phyloP scores from a whole-genome alignment of 2,888 invertebrate species.

The Adela reaumurella region DNA sequence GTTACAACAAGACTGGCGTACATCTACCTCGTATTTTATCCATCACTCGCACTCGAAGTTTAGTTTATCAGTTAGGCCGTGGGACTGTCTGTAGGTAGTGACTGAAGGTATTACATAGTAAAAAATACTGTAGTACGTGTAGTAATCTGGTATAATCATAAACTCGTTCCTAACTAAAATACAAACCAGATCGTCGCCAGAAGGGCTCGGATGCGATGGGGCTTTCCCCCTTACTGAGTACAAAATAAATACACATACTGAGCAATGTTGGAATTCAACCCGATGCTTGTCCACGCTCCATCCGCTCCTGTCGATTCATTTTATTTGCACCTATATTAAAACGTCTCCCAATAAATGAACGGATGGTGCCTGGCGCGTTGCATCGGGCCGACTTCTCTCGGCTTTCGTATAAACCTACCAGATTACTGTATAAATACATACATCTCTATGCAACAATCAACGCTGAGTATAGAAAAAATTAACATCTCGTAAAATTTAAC shows the following conservation, averaged over 20 bases:
- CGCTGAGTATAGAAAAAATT: not conserved
- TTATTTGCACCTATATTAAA: constrained; percentile 23
- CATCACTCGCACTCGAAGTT: too few species aligned
- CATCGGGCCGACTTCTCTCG: constrained; percentile 14
- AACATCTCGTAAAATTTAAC: not conserved
- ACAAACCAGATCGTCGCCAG: too few species aligned
- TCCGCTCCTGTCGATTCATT: not conserved
- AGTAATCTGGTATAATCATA: not conserved
- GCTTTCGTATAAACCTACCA: not conserved
- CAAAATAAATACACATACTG: not conserved
- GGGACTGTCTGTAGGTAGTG: too few species aligned
- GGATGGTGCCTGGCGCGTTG: constrained; percentile 27
- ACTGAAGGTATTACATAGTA: too few species aligned
- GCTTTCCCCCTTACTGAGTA: too few species aligned
- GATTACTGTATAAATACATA: not conserved
- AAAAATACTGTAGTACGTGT: too few species aligned
- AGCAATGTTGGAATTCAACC: not conserved
- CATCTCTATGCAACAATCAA: not conserved
- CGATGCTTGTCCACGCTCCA: not conserved
- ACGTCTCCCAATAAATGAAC: constrained; percentile 39
- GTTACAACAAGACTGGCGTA: too few species aligned
- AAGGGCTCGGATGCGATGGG: too few species aligned
- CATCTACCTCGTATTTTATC: too few species aligned
- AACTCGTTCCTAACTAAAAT: too few species aligned
- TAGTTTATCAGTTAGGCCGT: too few species aligned